phyloP scores from a whole-genome alignment of 2,113 vertebrate genomes.

The Arothron firmamentum region DNA sequence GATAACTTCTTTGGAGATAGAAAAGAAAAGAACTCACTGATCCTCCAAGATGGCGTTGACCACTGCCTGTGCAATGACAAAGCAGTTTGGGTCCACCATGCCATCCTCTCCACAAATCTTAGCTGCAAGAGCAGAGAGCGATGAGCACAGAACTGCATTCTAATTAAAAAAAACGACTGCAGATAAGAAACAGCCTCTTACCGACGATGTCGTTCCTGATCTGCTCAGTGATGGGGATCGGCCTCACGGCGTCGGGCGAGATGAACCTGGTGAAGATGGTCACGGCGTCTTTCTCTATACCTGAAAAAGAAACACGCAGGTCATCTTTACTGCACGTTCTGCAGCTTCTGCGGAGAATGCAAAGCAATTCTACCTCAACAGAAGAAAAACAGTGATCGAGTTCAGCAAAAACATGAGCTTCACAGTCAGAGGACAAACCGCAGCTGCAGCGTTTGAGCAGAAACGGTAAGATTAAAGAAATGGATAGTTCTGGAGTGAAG shows the following conservation, averaged over 20 bases:
- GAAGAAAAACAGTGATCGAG: no score
- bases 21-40: conserved; percentile 80
- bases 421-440: no score
- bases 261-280: conserved; percentile 97
- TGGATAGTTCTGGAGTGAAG: no score
- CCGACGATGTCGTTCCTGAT: conserved; percentile 97
- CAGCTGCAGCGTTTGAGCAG: no score
- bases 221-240: conserved; percentile 92
- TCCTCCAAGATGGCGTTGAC: conserved; percentile 90
- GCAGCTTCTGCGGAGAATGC: no score
- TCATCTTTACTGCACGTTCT: not conserved
- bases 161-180: not conserved
- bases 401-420: no score
- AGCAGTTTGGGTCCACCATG: conserved; percentile 97
- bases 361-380: no score
- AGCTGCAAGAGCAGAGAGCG: conserved; percentile 68
- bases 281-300: conserved; percentile 96
- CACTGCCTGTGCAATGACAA: conserved; percentile 87
- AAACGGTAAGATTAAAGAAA: no score
- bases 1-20: conserved; percentile 7
- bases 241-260: conserved; percentile 94
- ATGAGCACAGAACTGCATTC: not conserved
- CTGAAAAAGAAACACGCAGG: conserved; percentile 61
- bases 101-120: conserved; percentile 98
- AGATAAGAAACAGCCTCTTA: conserved; percentile 63